phyloP scores from a whole-genome alignment of 2,797 vertebrate genomes.

The Neosalanx taihuensis region DNA sequence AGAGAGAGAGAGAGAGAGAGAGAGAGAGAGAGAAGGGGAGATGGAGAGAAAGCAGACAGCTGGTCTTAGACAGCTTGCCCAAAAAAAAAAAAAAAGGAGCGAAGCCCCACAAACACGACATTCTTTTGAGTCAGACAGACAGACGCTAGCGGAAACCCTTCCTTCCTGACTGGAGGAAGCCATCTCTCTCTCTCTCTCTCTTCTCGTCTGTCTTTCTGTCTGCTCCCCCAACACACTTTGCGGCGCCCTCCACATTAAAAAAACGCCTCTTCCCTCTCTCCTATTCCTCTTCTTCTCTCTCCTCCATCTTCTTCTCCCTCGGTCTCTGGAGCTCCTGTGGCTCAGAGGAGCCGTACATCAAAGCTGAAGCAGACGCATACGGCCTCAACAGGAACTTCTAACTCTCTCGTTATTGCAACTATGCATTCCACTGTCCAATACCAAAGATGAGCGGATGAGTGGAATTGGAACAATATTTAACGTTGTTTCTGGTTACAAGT shows the following conservation, averaged over 20 bases:
- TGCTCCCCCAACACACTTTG: constrained; percentile 59
- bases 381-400: constrained; percentile 61
- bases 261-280: constrained; percentile 41
- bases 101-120: constrained; percentile 66
- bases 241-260: constrained; percentile 62
- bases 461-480: constrained; percentile 69
- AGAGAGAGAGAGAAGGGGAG: constrained; percentile 33
- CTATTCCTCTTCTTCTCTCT: constrained; percentile 27
- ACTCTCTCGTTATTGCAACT: constrained; percentile 78
- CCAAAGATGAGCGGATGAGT: constrained; percentile 86
- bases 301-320: constrained; percentile 45
- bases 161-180: constrained; percentile 69
- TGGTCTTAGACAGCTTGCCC: constrained; percentile 71
- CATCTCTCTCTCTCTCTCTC: constrained; percentile 42
- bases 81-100: constrained; percentile 59
- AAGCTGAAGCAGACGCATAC: constrained; percentile 59
- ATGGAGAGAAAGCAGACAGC: constrained; percentile 62
- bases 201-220: constrained; percentile 49
- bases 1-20: constrained; percentile 34
- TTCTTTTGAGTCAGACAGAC: constrained; percentile 72
- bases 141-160: constrained; percentile 68
- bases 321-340: constrained; percentile 50
- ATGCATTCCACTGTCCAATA: constrained; percentile 90
- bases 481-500: constrained; percentile 49
- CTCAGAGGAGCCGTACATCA: constrained; percentile 54